Base-by-base conservation (phyloP, 2,113 vertebrate genomes). In the Dissostichus mawsoni region DNA sequence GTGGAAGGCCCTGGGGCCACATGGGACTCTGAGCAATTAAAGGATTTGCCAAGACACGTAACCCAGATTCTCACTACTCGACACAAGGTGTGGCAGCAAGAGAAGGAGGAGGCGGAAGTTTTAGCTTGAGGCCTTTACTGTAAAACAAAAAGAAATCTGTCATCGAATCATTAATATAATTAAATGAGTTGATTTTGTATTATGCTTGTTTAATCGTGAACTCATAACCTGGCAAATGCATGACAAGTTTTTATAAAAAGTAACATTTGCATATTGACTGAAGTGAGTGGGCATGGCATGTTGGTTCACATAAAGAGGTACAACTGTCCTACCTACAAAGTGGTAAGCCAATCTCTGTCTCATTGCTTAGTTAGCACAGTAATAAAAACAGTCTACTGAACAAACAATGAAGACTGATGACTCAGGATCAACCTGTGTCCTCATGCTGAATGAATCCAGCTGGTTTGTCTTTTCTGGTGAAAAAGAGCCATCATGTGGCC, bases 401-500 rank as follows among this genome's bases (percentile, higher is more conserved):
- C 11, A 72, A 61, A 72, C 45, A 17, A 61, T n/a, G 33, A 41
- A 79, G 67, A 78, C 62, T 55, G 53, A 78, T 90, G 85, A 86
- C 76, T 87, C 78, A 86, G 73, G 25, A 72, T 58, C 52, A n/a
- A 70, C 75, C 51, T 47, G 61, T 45, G 76, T 58, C 61, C 57
- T 69, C 11, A 3, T 10, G 59, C 9, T 53, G 61, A 5, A 20
- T 29, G 13, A 58, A 8, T 16, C 13, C 9, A 11, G 47, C 36
- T 13, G 1, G 0, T 33, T 69, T 69, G 17, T 50, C 14, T 47
- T 67, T 74, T 18, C 11, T 78, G 78, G 80, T 87, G 66, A 70
- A 69, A 87, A 65, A 62, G 70, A 50, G 91, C 74, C 93, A 89
- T 74, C 92, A 1, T 69, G 92, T 92, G 94, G 88, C 16, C 17